Evolutionary conservation across 2,113 vertebrate species (phyloP).

Genomic region (Pelodiscus sinensis): DNA sequence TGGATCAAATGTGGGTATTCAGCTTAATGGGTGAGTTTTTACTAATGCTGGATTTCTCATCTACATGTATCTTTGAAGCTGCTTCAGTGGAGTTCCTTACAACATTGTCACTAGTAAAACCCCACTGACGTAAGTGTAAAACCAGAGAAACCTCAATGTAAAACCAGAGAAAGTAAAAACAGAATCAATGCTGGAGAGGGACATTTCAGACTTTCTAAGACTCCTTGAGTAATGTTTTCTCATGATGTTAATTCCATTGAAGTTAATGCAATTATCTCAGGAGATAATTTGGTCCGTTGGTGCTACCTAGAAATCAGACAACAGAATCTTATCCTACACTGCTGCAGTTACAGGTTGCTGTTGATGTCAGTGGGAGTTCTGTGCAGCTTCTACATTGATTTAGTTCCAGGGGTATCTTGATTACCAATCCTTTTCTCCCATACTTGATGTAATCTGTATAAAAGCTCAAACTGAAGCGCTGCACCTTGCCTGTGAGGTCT

Average conservation of each 20-base stretch:
- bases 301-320: background rate
- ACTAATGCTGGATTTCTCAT: background rate
- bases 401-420: background rate
- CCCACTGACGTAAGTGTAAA: background rate
- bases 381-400: background rate
- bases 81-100: background rate
- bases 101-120: background rate
- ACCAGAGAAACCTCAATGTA: background rate
- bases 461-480: background rate
- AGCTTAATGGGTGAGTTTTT: fast-evolving
- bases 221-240: background rate
- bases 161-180: background rate
- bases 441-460: background rate
- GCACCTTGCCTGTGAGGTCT: background rate
- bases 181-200: background rate
- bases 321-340: background rate
- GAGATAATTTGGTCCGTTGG: background rate
- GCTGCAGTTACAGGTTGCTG: background rate
- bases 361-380: background rate
- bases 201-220: background rate
- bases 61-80: background rate
- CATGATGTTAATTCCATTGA: background rate
- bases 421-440: background rate
- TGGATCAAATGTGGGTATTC: fast-evolving
- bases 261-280: background rate